Evolutionary conservation across 2,113 vertebrate genomes (phyloP).

Genomic region (Aphyosemion australe): DNA sequence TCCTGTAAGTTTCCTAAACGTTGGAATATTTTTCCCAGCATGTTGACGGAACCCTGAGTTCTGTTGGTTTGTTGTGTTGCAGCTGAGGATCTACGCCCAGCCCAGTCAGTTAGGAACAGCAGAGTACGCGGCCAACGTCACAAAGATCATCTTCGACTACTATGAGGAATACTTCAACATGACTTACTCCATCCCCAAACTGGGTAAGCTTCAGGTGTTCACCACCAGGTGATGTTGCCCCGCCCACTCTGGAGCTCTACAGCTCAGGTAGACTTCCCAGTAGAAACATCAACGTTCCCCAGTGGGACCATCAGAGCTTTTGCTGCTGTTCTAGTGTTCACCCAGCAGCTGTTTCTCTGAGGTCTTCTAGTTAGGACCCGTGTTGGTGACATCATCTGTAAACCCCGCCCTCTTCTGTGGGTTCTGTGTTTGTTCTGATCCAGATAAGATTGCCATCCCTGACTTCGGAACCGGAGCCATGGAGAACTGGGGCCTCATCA

Average conservation of each 20-base stretch:
- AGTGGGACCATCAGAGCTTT: no score
- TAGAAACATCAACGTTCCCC: no score
- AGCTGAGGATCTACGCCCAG: slow-evolving; percentile 93
- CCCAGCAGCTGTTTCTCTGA: no score
- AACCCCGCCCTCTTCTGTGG: background rate
- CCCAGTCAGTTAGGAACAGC: slow-evolving; percentile 85
- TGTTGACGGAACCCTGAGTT: background rate
- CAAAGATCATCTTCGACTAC: slow-evolving; percentile 87
- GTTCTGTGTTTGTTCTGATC: slow-evolving; percentile 22
- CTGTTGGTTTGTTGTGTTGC: slow-evolving; percentile 16
- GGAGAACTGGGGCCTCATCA: slow-evolving; percentile 99
- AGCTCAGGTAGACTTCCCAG: no score
- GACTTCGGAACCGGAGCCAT: slow-evolving; percentile 98
- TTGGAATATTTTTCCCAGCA: background rate
- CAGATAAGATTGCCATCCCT: slow-evolving; percentile 98
- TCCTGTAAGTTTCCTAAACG: slow-evolving; percentile 68
- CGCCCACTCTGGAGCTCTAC: no score
- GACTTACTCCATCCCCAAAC: slow-evolving; percentile 89
- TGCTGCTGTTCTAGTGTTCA: no score
- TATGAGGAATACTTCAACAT: slow-evolving; percentile 92
- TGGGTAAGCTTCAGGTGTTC: slow-evolving; percentile 79
- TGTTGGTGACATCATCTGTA: background rate
- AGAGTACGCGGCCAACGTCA: slow-evolving; percentile 86
- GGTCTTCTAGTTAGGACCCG: no score
- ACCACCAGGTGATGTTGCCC: no score